A percentile compares a stretch with the other conserved stretches of the same genome.
phyloP scores from a whole-genome alignment of 2,797 vertebrate species.

The Tangara arthus region DNA sequence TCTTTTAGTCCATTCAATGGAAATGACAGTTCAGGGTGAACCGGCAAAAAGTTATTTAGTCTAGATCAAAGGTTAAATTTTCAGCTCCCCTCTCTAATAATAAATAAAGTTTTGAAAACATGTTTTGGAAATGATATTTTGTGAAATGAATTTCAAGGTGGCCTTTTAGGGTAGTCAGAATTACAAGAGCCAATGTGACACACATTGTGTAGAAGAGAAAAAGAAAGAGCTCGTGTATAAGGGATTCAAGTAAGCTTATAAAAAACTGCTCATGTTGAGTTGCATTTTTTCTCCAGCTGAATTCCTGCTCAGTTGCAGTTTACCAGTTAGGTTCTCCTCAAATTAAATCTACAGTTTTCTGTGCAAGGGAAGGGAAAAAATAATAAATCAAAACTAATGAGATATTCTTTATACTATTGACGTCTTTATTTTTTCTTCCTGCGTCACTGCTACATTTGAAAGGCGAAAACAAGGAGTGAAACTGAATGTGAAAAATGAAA shows the following conservation, averaged over 20 bases:
- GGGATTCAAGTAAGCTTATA: not conserved
- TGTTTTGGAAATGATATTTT: constrained; percentile 22
- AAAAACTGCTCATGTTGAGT: not conserved
- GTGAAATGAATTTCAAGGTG: constrained; percentile 25
- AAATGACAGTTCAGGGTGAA: constrained; percentile 33
- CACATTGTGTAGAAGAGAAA: not conserved
- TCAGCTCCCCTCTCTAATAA: constrained; percentile 4
- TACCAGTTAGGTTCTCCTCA: not conserved
- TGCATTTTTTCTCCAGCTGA: constrained; percentile 27
- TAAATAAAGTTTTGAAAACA: constrained; percentile 41
- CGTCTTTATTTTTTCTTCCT: not conserved
- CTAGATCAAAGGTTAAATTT: constrained; percentile 44
- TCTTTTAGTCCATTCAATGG: not conserved
- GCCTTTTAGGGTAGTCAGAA: not conserved
- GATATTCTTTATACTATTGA: constrained; percentile 19
- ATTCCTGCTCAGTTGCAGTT: constrained; percentile 16
- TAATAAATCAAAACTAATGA: constrained; percentile 48
- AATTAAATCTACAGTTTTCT: constrained; percentile 26
- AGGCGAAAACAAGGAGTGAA: not conserved
- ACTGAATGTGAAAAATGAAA: constrained; percentile 11
- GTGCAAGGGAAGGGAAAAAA: not conserved
- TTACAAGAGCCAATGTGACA: not conserved
- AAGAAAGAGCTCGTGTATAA: not conserved
- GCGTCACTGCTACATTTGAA: not conserved
- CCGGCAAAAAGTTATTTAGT: not conserved